phyloP scores from a whole-genome alignment of 2,113 vertebrate species.

The Alligator sinensis region DNA sequence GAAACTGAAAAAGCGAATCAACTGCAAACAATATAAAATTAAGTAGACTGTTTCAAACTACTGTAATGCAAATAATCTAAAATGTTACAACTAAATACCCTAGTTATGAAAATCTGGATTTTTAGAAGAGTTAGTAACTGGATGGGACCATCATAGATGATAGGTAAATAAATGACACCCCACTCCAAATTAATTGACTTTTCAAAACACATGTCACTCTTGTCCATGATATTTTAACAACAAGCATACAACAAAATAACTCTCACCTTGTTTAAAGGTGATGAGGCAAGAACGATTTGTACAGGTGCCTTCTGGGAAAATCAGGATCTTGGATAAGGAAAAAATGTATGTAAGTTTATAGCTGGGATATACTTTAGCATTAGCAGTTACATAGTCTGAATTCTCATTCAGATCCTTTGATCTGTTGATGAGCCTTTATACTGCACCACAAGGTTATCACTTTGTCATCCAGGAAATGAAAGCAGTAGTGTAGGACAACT shows the following conservation, averaged over 20 bases:
- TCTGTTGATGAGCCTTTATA: background rate
- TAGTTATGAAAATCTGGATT: background rate
- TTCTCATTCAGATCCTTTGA: background rate
- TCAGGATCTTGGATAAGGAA: slow-evolving; percentile 85
- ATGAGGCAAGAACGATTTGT: slow-evolving; percentile 98
- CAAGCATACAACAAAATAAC: slow-evolving; percentile 29
- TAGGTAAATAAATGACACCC: background rate
- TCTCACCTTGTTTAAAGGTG: slow-evolving; percentile 97
- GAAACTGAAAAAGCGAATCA: background rate
- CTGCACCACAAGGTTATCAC: background rate
- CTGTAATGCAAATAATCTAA: background rate
- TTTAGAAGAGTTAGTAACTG: background rate
- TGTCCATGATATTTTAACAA: slow-evolving; percentile 15
- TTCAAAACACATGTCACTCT: background rate
- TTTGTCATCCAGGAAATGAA: slow-evolving; percentile 2
- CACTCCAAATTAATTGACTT: background rate
- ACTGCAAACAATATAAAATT: background rate
- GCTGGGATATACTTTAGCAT: background rate
- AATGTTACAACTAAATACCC: background rate
- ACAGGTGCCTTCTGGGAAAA: slow-evolving; percentile 98
- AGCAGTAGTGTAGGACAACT: background rate
- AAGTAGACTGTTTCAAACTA: background rate
- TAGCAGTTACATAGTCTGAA: background rate
- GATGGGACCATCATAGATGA: background rate
- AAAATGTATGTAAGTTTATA: background rate